Base-by-base conservation (phyloP, 2,113 vertebrate genomes). In the Epinephelus cyanopodus region DNA sequence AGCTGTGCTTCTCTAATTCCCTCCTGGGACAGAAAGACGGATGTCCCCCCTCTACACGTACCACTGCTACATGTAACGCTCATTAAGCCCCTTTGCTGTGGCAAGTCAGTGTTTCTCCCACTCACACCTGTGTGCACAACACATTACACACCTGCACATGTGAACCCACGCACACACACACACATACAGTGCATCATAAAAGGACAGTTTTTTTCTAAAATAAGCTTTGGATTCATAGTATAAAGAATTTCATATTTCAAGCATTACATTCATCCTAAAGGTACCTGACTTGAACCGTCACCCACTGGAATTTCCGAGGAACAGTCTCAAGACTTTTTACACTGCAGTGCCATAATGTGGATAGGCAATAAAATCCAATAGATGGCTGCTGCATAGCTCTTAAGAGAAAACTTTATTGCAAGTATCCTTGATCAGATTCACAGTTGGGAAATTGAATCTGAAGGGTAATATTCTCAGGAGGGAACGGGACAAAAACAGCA, bases 401-500 rank as follows among this genome's bases (percentile, higher is more conserved):
- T 61, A 84, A 81, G 69, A 85, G 12, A 23, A 78, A 86, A 81
- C 57, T 60, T 83, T 77, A 85, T 76, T 82, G 82, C 74, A 77
- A 75, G 61, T 45, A 88, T 72, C 66, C 53, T 82, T 90, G 69
- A 88, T 87, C 90, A 84, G 66, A 92, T 85, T 91, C 73, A 71
- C 60, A 58, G 77, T 64, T 37, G 74, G 52, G 62, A 74, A 83
- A 89, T 27, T 90, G 65, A 83, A 84, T 68, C 62, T 62, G 77
- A 85, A 84, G 77, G 65, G 61, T 73, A 87, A 90, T 86, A 84
- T 81, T 79, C 82, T 84, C 61, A 58, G 63, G 48, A 47, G 68
- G 53, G 53, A 71, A 82, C 17, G 2, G 37, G 63, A 68, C 19
- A 71, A 70, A 87, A 80, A 78, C 63, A 67, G 71, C 54, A 68